Percentiles rank a stretch among this genome's conserved stretches.
phyloP scores from a whole-genome alignment of 2,888 invertebrate species.

The Tipula lateralis region DNA sequence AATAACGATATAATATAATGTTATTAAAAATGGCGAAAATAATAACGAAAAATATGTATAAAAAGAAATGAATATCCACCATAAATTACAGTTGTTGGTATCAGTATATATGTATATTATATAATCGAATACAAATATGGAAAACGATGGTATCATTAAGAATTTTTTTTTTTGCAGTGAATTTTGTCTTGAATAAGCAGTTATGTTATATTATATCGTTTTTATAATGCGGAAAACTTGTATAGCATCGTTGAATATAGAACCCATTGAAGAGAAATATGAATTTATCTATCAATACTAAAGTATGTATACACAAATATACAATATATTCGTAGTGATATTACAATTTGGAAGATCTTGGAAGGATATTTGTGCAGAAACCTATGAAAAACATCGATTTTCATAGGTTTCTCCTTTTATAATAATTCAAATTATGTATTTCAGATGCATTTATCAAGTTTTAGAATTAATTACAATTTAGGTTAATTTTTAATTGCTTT shows the following conservation, averaged over 20 bases:
- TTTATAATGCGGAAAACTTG: neutral
- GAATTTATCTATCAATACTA: no score
- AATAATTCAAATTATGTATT: no score
- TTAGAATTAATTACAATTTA: no score
- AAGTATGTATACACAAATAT: no score
- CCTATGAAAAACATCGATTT: no score
- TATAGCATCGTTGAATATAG: neutral
- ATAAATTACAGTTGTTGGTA: constrained; percentile 3
- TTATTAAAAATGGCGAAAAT: constrained; percentile 24
- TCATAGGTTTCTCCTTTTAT: no score
- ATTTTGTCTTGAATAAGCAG: neutral
- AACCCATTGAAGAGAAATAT: neutral
- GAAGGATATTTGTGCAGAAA: no score
- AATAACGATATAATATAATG: constrained; percentile 13
- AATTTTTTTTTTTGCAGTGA: neutral
- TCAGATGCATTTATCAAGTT: no score
- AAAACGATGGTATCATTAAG: neutral
- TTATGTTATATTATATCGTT: neutral
- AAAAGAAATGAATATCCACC: neutral
- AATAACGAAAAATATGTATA: neutral
- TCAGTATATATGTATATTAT: no score
- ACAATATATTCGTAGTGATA: no score
- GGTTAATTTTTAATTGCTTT: no score
- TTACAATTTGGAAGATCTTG: no score
- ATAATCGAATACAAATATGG: neutral